phyloP scores from a whole-genome alignment of 1,140 invertebrate species.

The Eulimnadia texana region DNA sequence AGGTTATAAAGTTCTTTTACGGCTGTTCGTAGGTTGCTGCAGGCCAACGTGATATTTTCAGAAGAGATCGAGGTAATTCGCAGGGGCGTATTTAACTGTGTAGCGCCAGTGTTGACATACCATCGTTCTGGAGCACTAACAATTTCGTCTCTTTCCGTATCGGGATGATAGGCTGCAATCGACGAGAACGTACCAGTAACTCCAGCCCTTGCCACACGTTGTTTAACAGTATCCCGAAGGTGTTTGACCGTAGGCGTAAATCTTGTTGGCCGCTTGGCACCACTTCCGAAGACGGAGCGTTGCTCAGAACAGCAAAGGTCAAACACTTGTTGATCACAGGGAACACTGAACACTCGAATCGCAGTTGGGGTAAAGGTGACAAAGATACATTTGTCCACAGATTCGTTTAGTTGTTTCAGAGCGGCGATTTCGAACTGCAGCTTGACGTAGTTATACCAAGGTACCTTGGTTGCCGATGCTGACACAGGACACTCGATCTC shows the following conservation, averaged over 20 bases:
- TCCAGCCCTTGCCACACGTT: neutral
- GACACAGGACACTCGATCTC: neutral
- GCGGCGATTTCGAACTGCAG: neutral
- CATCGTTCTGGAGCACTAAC: too few species aligned
- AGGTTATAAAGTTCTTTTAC: neutral
- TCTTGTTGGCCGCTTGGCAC: neutral
- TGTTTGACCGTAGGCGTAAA: neutral
- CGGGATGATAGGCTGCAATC: neutral
- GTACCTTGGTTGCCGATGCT: neutral
- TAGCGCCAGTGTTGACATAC: too few species aligned
- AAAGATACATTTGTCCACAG: neutral
- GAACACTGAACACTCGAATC: neutral
- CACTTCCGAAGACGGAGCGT: neutral
- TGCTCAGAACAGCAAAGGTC: neutral
- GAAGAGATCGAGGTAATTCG: neutral
- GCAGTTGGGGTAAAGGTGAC: neutral
- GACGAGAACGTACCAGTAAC: neutral
- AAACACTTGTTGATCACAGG: neutral
- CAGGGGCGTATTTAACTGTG: too few species aligned
- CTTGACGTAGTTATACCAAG: neutral
- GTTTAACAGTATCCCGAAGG: neutral
- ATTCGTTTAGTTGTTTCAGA: neutral
- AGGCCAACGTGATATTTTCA: neutral
- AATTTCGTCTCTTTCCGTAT: too few species aligned
- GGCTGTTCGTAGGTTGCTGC: neutral